These are phyloP conservation scores for Bombyx mori DNA, from an alignment of 1,140 invertebrate species.

Conservation along the genomic window DNA sequence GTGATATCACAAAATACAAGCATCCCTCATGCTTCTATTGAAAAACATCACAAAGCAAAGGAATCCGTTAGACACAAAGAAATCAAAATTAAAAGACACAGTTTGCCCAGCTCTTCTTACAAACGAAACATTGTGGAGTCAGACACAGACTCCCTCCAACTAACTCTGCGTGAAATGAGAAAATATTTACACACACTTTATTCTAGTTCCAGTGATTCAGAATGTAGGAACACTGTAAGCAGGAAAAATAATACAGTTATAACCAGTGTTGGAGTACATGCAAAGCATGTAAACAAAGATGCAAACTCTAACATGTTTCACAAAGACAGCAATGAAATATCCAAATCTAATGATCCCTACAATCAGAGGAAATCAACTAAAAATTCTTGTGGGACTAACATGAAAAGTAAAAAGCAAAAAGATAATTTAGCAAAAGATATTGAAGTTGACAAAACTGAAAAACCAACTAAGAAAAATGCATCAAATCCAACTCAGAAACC, in stretches of 20 bases:
- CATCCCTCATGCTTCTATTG: slow-evolving; percentile 41
- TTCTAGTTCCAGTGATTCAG: slow-evolving; percentile 76
- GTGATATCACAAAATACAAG: slow-evolving; percentile 59
- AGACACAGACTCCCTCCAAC: slow-evolving; percentile 81
- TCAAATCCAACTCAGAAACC: slow-evolving; percentile 68
- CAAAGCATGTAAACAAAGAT: slow-evolving; percentile 35
- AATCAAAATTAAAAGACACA: slow-evolving; percentile 58
- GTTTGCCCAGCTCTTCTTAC: slow-evolving; percentile 70
- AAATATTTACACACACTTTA: slow-evolving; percentile 85
- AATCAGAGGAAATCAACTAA: slow-evolving; percentile 75
- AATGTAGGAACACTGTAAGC: slow-evolving; percentile 47
- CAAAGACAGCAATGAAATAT: slow-evolving; percentile 45
- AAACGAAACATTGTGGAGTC: slow-evolving; percentile 67
- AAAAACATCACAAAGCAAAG: slow-evolving; percentile 62
- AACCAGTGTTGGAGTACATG: slow-evolving; percentile 51
- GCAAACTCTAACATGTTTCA: slow-evolving; percentile 33
- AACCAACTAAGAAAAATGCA: slow-evolving; percentile 25
- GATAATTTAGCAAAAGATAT: slow-evolving; percentile 65
- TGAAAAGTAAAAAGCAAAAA: slow-evolving; percentile 78
- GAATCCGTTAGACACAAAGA: slow-evolving; percentile 45
- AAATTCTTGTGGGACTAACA: slow-evolving; percentile 73
- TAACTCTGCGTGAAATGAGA: slow-evolving; percentile 88
- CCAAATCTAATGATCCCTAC: slow-evolving; percentile 47
- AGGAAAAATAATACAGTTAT: slow-evolving; percentile 63
- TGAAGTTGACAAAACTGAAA: slow-evolving; percentile 43